Evolutionary conservation across 1,140 invertebrate species (phyloP).

Genomic region (Philopotamus ludificatus): DNA sequence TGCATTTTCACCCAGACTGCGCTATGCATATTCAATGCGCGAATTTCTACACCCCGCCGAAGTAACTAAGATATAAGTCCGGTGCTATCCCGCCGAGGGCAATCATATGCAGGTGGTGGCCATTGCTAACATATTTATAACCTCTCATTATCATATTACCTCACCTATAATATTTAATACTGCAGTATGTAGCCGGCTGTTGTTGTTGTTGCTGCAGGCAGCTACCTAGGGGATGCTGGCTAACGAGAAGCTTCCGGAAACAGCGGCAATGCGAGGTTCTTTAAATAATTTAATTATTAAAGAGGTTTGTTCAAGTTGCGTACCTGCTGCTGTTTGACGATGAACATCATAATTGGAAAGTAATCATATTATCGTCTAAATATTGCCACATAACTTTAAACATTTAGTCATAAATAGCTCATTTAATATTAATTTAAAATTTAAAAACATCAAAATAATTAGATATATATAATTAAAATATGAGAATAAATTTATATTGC

Average conservation of each 20-base stretch:
- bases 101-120: constrained; percentile 13
- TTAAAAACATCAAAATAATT: too few species aligned
- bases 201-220: constrained; percentile 9
- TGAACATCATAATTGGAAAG: too few species aligned
- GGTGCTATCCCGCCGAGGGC: not conserved
- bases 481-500: too few species aligned
- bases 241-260: not conserved
- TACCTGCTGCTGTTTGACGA: too few species aligned
- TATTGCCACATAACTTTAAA: too few species aligned
- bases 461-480: too few species aligned
- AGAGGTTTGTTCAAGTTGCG: too few species aligned
- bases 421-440: too few species aligned
- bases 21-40: not conserved
- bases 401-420: too few species aligned
- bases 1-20: not conserved
- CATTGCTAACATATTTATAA: constrained; percentile 17
- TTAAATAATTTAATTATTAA: too few species aligned
- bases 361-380: too few species aligned
- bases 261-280: too few species aligned
- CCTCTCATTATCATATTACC: constrained; percentile 25
- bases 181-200: not conserved
- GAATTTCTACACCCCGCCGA: not conserved
- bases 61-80: not conserved
- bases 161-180: constrained; percentile 17
- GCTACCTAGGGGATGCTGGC: not conserved